Evolutionary conservation across 1,140 invertebrate species (phyloP).

Genomic region (Drosophila subpulchrella): DNA sequence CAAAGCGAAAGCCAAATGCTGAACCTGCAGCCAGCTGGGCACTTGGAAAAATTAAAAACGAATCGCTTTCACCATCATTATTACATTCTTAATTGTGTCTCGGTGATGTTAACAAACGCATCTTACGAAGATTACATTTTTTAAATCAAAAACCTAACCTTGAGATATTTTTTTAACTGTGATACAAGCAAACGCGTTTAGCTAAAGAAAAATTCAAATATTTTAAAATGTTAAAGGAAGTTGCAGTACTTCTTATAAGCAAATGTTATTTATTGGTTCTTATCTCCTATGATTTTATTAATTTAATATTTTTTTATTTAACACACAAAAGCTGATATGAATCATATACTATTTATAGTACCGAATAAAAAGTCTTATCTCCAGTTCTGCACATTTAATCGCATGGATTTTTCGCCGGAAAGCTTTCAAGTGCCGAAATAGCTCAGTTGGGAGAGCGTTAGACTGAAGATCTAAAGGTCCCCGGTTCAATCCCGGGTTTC

Average conservation of each 20-base stretch:
- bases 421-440: conserved; percentile 77
- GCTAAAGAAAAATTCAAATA: too few species aligned
- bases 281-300: not conserved
- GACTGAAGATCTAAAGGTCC: conserved; percentile 93
- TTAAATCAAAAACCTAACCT: too few species aligned
- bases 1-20: conserved; percentile 26
- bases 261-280: not conserved
- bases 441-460: conserved; percentile 93
- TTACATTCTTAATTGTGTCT: not conserved
- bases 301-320: too few species aligned
- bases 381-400: not conserved
- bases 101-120: too few species aligned
- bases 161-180: too few species aligned
- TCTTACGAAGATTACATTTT: too few species aligned
- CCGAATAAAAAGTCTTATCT: not conserved
- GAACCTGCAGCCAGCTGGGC: conserved; percentile 13
- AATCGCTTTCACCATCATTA: too few species aligned
- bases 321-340: not conserved
- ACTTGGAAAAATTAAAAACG: conserved; percentile 8
- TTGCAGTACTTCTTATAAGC: not conserved
- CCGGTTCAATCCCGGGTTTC: conserved; percentile 91
- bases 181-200: too few species aligned
- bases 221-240: not conserved
- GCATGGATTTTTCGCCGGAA: not conserved
- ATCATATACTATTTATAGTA: not conserved